Conservation (phyloP, 2,888 invertebrate species). For the Chrysolina americana region DNA sequence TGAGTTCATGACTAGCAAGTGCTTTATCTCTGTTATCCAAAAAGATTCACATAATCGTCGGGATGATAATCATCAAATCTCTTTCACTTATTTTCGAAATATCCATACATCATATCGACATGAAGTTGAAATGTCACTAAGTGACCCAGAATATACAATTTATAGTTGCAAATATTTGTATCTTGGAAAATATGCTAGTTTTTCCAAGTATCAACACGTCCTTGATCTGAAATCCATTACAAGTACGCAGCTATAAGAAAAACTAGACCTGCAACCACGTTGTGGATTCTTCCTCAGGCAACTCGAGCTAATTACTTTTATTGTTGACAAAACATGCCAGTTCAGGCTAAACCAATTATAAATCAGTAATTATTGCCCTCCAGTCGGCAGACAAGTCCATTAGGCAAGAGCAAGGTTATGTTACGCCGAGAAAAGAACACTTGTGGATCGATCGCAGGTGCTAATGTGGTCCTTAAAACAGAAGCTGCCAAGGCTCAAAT, state of each 20-base stretch:
- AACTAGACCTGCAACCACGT: constrained; percentile 30
- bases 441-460: neutral
- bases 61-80: no score
- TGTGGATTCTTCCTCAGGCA: constrained; percentile 34
- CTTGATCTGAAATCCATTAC: no score
- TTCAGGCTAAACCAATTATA: constrained; percentile 45
- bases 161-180: no score
- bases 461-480: constrained; percentile 30
- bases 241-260: constrained; percentile 9
- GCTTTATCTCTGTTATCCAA: no score
- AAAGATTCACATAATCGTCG: no score
- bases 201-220: no score
- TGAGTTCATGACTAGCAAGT: no score
- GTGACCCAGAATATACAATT: no score
- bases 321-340: constrained; percentile 51
- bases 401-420: constrained; percentile 28
- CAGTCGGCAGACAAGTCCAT: constrained; percentile 39
- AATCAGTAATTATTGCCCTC: constrained; percentile 45
- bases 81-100: no score
- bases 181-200: no score
- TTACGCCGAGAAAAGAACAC: constrained; percentile 31
- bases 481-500: constrained; percentile 22
- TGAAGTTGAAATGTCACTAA: no score
- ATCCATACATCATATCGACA: no score
- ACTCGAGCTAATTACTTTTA: constrained; percentile 45